Conservation (phyloP, 2,888 invertebrate species). For the Acronicta leporina region DNA sequence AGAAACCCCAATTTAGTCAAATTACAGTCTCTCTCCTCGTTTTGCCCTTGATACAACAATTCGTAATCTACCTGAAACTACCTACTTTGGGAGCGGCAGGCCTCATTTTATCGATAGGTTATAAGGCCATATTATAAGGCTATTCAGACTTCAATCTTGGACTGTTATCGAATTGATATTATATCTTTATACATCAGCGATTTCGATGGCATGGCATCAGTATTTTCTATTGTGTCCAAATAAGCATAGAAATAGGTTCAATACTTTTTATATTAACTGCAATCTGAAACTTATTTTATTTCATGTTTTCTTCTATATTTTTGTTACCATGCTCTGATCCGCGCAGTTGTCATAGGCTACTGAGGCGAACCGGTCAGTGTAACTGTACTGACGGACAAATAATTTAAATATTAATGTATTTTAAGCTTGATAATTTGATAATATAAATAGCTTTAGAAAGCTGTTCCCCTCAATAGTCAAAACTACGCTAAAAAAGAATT, state of each 20-base stretch:
- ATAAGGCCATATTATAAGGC: slow-evolving; percentile 45
- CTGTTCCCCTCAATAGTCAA: slow-evolving; percentile 12
- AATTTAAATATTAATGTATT: neutral
- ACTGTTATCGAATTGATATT: slow-evolving; percentile 53
- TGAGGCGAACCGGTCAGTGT: slow-evolving; percentile 22
- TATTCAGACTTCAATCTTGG: slow-evolving; percentile 51
- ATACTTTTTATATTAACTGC: slow-evolving; percentile 46
- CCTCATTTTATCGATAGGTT: slow-evolving; percentile 45
- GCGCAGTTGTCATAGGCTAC: slow-evolving; percentile 28
- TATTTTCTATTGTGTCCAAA: slow-evolving; percentile 55
- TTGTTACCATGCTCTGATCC: slow-evolving; percentile 32
- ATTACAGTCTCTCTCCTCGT: slow-evolving; percentile 11
- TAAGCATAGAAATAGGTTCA: slow-evolving; percentile 50
- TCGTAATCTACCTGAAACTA: slow-evolving; percentile 42
- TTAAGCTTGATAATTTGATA: neutral
- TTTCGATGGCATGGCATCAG: slow-evolving; percentile 42
- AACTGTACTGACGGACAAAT: neutral
- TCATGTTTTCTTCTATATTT: slow-evolving; percentile 39
- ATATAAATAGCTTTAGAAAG: neutral
- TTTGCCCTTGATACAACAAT: slow-evolving; percentile 2
- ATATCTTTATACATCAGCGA: slow-evolving; percentile 50
- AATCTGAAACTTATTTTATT: slow-evolving; percentile 53
- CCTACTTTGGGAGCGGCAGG: slow-evolving; percentile 43
- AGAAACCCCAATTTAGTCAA: slow-evolving; percentile 27
- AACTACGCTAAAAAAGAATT: neutral